These are phyloP conservation scores for Orgyia antiqua DNA, from an alignment of 2,888 invertebrate genomes.

Conservation along the genomic window DNA sequence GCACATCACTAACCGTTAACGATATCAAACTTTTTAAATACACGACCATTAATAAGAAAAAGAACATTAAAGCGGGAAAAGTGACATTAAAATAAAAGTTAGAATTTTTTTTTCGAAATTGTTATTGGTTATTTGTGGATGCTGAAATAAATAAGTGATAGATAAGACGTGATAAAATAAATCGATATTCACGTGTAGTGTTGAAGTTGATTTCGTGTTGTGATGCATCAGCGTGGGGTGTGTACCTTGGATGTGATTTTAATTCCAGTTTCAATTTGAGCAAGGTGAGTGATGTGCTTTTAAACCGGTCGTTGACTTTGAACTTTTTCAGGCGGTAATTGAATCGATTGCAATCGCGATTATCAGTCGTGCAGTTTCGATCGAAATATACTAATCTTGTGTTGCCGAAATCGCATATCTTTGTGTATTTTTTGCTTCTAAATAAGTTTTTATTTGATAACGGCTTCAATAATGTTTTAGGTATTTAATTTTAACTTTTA, in stretches of 20 bases:
- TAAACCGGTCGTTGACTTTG: conserved; percentile 41
- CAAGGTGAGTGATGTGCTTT: conserved; percentile 53
- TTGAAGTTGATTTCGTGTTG: conserved; percentile 41
- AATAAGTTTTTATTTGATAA: no score
- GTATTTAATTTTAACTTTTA: no score
- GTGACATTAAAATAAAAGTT: conserved; percentile 18
- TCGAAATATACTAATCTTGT: conserved; percentile 1
- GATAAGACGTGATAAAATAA: conserved; percentile 50
- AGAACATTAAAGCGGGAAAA: conserved; percentile 20
- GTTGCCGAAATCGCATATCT: conserved; percentile 1
- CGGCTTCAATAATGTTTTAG: no score
- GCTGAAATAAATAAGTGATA: conserved; percentile 25
- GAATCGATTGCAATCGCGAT: conserved; percentile 12
- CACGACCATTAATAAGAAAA: conserved; percentile 14
- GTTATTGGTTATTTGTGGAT: conserved; percentile 9
- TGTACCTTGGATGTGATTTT: conserved; percentile 38
- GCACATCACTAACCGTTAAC: conserved; percentile 35
- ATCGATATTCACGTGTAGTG: conserved; percentile 44
- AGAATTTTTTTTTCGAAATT: conserved; percentile 7
- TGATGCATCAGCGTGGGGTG: conserved; percentile 55
- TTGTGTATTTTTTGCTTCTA: no score
- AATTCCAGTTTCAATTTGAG: conserved; percentile 56
- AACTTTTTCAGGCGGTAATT: conserved; percentile 24
- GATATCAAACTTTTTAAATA: conserved; percentile 37
- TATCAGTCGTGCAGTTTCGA: conserved; percentile 1